Base-by-base conservation (phyloP, 2,797 vertebrate genomes). In the Hemibagrus guttatus region DNA sequence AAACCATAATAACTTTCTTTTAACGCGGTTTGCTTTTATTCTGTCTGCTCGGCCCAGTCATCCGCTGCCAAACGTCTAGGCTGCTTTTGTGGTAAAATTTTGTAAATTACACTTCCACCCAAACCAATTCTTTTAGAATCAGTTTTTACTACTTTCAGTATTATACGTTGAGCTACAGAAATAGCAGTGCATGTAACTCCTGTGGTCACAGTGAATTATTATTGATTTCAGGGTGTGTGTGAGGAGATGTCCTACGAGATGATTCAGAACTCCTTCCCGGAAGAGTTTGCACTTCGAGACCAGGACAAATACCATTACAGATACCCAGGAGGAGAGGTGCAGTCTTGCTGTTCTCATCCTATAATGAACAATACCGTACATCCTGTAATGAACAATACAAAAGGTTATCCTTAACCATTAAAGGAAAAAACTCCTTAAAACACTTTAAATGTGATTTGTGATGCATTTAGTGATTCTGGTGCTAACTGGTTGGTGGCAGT, bases 281-380 rank as follows among this genome's bases (percentile, higher is more conserved):
- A 99, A 0, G 98, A 99, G 91, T 99, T 99, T 93, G 96, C 97
- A 4, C 91, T 99, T 92, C 96, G 98, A 88, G 98, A 99, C 92
- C 97, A 98, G 92, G 98, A 99, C 91, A 99, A 99, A 68, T 99
- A 98, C 11, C 97, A 99, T 49, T 99, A 99, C 84, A 97, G 98
- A 31, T 99, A 99, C n/a, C 98, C 97, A 58, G 97, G 98, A 87
- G 98, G 98, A 91, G 98, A 99, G 97, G 98, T 99, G 91, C 35
- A 42, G 39, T 66, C 52, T 79, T 58, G 42, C 23, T 52, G 21
- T 69, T 88, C 61, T 78, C 23, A 81, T 19, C 17, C 12, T 19
- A 68, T 21, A 56, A 49, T 49, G 7, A 49, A 28, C n/a, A 42
- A 63, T n/a, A 61, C 46, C 7, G 46, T n/a, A 59, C 23, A 81